Base-by-base conservation (phyloP, 2,888 invertebrate species). In the Scaptomyza polygonia region DNA sequence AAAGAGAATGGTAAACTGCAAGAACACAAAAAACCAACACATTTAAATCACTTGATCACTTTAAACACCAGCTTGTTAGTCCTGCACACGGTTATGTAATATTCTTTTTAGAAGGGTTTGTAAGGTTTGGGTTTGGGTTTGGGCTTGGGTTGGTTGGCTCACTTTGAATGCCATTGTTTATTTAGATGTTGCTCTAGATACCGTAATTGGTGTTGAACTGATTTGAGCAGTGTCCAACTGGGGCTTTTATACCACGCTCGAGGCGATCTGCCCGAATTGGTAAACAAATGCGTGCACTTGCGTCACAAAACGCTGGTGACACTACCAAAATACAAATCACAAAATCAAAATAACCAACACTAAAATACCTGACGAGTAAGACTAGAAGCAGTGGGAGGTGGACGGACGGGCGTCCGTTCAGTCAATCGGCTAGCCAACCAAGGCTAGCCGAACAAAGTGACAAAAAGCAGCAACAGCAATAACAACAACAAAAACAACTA, bases 151-250 rank as follows among this genome's bases (percentile, higher is more conserved):
- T n/a, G n/a, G n/a, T n/a, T 61, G 72, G 64, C 91, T 86, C 89
- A 91, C 91, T 90, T 91, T 91, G 89, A 90, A 90, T 87, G 91
- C 89, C 91, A 91, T 91, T 79, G 36, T 74, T 70, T 62, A 34
- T 57, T 67, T 51, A 57, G 58, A 47, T 70, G 79, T 75, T 91
- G 90, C 89, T 91, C 90, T 89, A 89, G 83, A 89, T 91, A 88
- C 89, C 86, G 88, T 77, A 90, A 84, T 71, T 83, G 89, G 87
- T 77, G 74, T 72, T 89, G 86, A 89, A 91, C 91, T 91, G 91
- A 88, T 81, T 89, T 77, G 72, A 76, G 80, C 69, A 67, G 49
- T 48, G 71, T 78, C 85, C 79, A 80, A 84, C 70, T 74, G 66
- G 56, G 66, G 77, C 88, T 90, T 90, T 77, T 91, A 90, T 90